Evolutionary conservation across 2,113 vertebrate species (phyloP).

Genomic region (Candoia aspera): DNA sequence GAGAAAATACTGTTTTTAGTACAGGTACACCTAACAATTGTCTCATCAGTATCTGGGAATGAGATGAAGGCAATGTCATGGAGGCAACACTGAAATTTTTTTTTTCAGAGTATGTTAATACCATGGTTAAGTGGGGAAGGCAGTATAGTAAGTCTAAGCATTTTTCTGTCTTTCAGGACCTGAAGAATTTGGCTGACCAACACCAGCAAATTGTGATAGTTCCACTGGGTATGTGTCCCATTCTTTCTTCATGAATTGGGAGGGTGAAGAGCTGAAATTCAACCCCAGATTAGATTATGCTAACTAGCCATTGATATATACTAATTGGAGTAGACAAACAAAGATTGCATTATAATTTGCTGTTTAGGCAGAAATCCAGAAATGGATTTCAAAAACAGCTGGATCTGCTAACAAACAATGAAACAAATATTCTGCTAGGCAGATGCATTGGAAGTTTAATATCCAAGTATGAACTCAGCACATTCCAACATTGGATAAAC

Average conservation of each 20-base stretch:
- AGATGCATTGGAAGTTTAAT: not conserved
- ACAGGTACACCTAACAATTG: too few relatives aligned
- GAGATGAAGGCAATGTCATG: not conserved
- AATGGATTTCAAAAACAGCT: too few relatives aligned
- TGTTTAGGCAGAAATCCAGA: not conserved
- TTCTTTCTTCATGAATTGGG: not conserved
- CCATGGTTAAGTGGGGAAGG: not conserved
- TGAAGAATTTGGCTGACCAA: slow-evolving; percentile 60
- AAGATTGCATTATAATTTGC: not conserved
- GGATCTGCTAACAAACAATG: not conserved
- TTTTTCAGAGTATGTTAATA: too few relatives aligned
- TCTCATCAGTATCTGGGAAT: too few relatives aligned
- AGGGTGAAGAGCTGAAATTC: not conserved
- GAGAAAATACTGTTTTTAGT: too few relatives aligned
- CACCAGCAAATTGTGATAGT: slow-evolving; percentile 60
- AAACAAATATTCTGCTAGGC: not conserved
- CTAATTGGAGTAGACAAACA: too few relatives aligned
- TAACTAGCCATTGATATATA: too few relatives aligned
- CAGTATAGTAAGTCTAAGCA: not conserved
- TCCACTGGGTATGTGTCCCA: slow-evolving; percentile 56
- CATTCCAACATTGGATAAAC: not conserved
- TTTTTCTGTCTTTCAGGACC: slow-evolving; percentile 45
- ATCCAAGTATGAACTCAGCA: not conserved
- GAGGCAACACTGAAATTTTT: not conserved
- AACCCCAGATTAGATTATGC: too few relatives aligned